Evolutionary conservation across 2,888 invertebrate species (phyloP), one percentile per base, ranked within the genome.

Genomic region (Drosophila ustulata): DNA sequence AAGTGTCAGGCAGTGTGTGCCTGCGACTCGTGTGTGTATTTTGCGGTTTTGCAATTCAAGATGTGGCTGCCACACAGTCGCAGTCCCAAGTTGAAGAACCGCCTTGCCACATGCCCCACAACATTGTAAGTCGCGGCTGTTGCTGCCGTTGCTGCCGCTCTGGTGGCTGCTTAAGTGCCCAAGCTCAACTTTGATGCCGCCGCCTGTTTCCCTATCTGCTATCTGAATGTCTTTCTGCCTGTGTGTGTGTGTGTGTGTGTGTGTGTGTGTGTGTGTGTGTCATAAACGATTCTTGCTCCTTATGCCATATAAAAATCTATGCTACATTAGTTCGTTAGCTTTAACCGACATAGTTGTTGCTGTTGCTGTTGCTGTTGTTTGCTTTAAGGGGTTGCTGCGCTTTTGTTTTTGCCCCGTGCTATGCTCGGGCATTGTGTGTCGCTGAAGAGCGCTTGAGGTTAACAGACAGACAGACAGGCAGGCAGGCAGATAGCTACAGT

Each of bases 281-380:
- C 75, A 75, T 79, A 70, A 88, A 71, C 77, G 82, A 75, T 87
- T 63, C 75, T 57, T 66, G 80, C 89, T 82, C 63, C 64, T 84
- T 76, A 73, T 75, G 88, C 88, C 32, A 61, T 68, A 68, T 88
- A 68, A 85, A 85, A 89, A 85, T 89, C 86, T 68, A 89, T 82
- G 89, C 82, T 66, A 82, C 88, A 89, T 85, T 86, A 82, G 87
- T 89, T 89, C 88, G 85, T 84, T 88, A 82, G 88, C 71, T 69
- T 74, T 62, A 75, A 73, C 56, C 69, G 64, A 28, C 51, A 39
- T 62, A 23, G 53, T 45, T 57, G 61, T 69, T 64, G 68, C 49
- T 56, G 9, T 69, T 64, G 68, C 49, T 56, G 9, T 53, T 58
- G 53, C 37, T 28, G 11, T 71, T 72, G 57, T 70, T 57, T 67